phyloP scores from a whole-genome alignment of 2,888 invertebrate species.

The Drosophila austrosaltans region DNA sequence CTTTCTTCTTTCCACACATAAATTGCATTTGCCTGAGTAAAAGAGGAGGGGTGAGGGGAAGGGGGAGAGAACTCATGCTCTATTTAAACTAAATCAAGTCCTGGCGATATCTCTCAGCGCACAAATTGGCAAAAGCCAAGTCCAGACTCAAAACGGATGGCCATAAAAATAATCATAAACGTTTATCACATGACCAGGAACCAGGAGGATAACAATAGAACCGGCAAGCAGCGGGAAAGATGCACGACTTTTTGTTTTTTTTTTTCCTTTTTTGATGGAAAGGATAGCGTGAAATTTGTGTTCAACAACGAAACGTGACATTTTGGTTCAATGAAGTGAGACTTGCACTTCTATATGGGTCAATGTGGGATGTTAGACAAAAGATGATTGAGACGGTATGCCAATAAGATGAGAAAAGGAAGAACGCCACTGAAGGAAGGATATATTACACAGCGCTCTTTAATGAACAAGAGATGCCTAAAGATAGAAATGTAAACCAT shows the following conservation, averaged over 20 bases:
- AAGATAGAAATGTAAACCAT: neutral
- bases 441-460: neutral
- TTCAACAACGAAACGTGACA: constrained; percentile 51
- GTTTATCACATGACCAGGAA: constrained; percentile 61
- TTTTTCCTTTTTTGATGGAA: constrained; percentile 56
- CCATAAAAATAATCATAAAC: constrained; percentile 77
- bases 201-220: constrained; percentile 46
- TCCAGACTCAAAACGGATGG: constrained; percentile 52
- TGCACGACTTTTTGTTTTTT: neutral
- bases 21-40: constrained; percentile 49
- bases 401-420: neutral
- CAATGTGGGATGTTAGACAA: constrained; percentile 29
- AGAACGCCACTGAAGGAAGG: neutral
- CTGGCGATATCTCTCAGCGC: constrained; percentile 55
- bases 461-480: neutral
- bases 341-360: constrained; percentile 53
- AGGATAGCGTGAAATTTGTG: constrained; percentile 57
- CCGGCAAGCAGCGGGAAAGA: constrained; percentile 15
- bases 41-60: constrained; percentile 2
- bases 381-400: constrained; percentile 30
- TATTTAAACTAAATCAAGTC: constrained; percentile 75
- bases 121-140: constrained; percentile 64
- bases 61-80: constrained; percentile 22
- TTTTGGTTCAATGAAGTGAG: constrained; percentile 29
- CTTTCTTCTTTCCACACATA: constrained; percentile 45